Conservation (phyloP, 2,888 invertebrate species). For the Euzetes globulus region DNA sequence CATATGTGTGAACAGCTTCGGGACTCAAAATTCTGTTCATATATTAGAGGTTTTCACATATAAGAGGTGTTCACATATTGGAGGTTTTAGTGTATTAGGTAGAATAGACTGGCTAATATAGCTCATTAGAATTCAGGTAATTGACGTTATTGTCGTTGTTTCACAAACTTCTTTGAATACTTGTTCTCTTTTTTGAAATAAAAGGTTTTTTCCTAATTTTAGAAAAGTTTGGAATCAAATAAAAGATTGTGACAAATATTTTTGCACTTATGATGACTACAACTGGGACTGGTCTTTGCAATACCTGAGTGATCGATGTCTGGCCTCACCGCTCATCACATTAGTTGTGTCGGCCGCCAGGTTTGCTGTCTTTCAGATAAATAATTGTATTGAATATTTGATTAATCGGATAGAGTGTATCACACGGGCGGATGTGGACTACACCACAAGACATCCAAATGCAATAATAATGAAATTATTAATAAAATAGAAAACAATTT, state of each 20-base stretch:
- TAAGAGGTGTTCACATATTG: too few relatives aligned
- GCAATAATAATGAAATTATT: conserved; percentile 64
- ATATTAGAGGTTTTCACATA: too few relatives aligned
- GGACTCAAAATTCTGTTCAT: too few relatives aligned
- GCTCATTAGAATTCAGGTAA: too few relatives aligned
- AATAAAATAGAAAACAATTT: conserved; percentile 47
- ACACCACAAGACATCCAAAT: conserved; percentile 75
- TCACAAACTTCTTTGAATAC: too few relatives aligned
- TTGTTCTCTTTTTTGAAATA: background rate
- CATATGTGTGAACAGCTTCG: too few relatives aligned
- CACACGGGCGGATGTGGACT: conserved; percentile 99
- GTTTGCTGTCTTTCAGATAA: conserved; percentile 1
- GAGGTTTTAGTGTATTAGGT: too few relatives aligned
- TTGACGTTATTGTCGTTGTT: too few relatives aligned
- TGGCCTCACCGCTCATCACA: conserved; percentile 59
- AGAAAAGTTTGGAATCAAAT: conserved; percentile 68
- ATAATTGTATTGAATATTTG: background rate
- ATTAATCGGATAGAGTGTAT: conserved; percentile 62
- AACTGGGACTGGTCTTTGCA: conserved; percentile 97
- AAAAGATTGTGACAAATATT: conserved; percentile 68
- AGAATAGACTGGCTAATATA: too few relatives aligned
- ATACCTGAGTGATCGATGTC: conserved; percentile 70
- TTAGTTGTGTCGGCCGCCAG: conserved; percentile 79
- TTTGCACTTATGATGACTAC: conserved; percentile 96
- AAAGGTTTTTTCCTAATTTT: background rate